Base-by-base conservation (phyloP, 2,888 invertebrate species). In the Thera obeliscata region DNA sequence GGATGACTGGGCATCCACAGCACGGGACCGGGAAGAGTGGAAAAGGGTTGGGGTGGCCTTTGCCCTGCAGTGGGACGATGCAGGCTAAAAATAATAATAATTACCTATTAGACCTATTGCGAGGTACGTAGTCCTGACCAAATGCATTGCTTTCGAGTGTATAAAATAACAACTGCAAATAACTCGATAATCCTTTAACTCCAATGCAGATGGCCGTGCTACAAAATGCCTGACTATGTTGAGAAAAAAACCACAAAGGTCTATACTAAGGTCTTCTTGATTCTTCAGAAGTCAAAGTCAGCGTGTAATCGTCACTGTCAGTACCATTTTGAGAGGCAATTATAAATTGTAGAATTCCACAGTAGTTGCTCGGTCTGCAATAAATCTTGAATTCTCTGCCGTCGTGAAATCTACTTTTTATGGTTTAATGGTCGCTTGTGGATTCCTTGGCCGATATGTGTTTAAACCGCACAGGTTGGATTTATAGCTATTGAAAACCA, bases 331-430 rank as follows among this genome's bases (percentile, higher is more conserved):
- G 76, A 80, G 82, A 81, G 81, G 81, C 78, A 78, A 71, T 81
- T 78, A 83, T 84, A 81, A 81, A 87, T 85, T 76, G 76, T 82
- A 75, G 55, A 82, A 84, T 87, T 84, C 87, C 83, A 75, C 79
- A 78, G 78, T 79, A 78, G 79, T 74, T 81, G 80, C 80, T 78
- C 52, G 86, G 83, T 81, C 81, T 78, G 73, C 81, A 77, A 88
- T 90, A 89, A 89, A 90, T 89, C 88, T 89, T 86, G 84, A 84
- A 52, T 52, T 52, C 52, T 52, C 81, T 85, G 81, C 78, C 83
- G 81, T 80, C 81, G 87, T 79, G 80, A 87, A 87, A 85, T 86
- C 86, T 83, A 89, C 86, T 89, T 89, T 90, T 89, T 90, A 88
- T 87, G 81, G 84, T 78, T 79, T 77, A 79, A 74, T 78, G 75